These are phyloP conservation scores for Elephas maximus DNA, from an alignment of 2,113 vertebrate species.

Conservation along the genomic window DNA sequence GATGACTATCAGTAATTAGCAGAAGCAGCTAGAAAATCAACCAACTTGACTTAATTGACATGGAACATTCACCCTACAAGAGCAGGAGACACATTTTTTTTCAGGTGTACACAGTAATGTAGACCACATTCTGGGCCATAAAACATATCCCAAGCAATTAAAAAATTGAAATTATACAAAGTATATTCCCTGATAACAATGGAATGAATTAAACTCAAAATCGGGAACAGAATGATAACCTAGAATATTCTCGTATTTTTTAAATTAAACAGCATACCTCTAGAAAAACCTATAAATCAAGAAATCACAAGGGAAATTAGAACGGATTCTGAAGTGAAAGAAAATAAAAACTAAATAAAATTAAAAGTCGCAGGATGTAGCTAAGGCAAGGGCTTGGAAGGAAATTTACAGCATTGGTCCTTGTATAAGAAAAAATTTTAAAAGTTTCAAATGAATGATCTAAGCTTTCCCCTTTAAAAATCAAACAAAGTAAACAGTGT, in stretches of 20 bases:
- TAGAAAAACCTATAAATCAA: not conserved
- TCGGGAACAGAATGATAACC: not conserved
- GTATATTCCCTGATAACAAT: not conserved
- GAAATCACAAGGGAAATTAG: too few species aligned
- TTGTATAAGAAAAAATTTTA: not conserved
- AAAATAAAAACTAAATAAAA: not conserved
- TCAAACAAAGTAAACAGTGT: not conserved
- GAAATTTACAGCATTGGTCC: not conserved
- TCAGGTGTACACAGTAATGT: not conserved
- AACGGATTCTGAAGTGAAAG: not conserved
- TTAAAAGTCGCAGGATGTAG: not conserved
- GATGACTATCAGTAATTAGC: not conserved
- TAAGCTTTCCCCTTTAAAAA: not conserved
- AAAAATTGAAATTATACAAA: not conserved
- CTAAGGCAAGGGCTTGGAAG: not conserved
- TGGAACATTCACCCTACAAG: not conserved
- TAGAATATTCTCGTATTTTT: not conserved
- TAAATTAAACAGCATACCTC: not conserved
- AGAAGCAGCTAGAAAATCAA: not conserved
- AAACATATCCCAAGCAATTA: not conserved
- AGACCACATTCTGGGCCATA: not conserved
- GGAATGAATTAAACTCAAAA: not conserved
- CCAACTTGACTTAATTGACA: not conserved
- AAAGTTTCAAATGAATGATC: not conserved
- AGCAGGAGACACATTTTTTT: too few species aligned